Percentiles rank a stretch among this genome's conserved stretches.
Conservation (phyloP, 2,888 invertebrate genomes). For the Scaptomyza reducta region DNA sequence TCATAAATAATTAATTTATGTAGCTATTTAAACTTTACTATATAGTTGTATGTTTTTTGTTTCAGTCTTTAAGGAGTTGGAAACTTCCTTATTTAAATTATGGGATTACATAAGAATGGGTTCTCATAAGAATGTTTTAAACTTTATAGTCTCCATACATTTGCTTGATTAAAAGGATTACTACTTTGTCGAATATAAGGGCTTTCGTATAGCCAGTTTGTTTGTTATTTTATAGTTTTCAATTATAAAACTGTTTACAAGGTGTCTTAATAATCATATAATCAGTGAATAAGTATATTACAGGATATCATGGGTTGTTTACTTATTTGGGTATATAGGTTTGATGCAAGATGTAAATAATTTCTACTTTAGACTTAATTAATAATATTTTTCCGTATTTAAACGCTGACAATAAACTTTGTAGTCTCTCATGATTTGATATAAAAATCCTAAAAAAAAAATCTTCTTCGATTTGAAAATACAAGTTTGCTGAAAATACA, state of each 20-base stretch:
- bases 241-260: conserved; percentile 32
- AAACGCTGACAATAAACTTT: not conserved
- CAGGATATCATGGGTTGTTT: conserved; percentile 8
- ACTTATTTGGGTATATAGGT: not conserved
- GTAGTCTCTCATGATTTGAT: not conserved
- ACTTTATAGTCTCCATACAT: too few relatives aligned
- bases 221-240: conserved; percentile 28
- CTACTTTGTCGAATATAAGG: not conserved
- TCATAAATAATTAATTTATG: conserved; percentile 29
- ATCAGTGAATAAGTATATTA: conserved; percentile 12
- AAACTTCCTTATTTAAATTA: not conserved
- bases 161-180: conserved; percentile 8
- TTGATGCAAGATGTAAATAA: too few relatives aligned
- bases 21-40: not conserved
- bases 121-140: too few relatives aligned
- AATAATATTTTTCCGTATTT: too few relatives aligned
- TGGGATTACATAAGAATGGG: too few relatives aligned
- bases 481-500: not conserved
- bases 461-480: not conserved
- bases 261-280: conserved; percentile 34
- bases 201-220: conserved; percentile 1
- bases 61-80: not conserved
- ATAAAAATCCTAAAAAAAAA: not conserved
- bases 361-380: too few relatives aligned
- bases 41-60: not conserved